Evolutionary conservation across 2,888 invertebrate genomes (phyloP).

Genomic region (Malthinus flaveolus): DNA sequence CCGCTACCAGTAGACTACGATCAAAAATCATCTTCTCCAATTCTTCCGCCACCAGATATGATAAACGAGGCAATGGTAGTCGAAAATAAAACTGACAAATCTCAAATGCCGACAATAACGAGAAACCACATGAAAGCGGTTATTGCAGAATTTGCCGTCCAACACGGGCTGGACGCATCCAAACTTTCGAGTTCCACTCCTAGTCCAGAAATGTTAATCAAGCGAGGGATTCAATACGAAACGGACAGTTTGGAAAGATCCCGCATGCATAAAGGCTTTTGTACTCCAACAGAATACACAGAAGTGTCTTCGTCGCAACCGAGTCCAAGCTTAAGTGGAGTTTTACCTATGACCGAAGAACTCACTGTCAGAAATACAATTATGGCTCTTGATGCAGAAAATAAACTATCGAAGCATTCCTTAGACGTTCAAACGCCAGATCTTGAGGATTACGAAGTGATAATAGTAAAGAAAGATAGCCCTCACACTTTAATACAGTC

Average conservation of each 20-base stretch:
- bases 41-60: slow-evolving; percentile 61
- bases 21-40: slow-evolving; percentile 18
- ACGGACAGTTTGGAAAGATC: slow-evolving; percentile 74
- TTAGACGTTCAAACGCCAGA: slow-evolving; percentile 39
- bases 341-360: slow-evolving; percentile 79
- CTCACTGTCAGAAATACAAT: slow-evolving; percentile 78
- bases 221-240: slow-evolving; percentile 62
- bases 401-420: slow-evolving; percentile 35
- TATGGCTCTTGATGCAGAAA: slow-evolving; percentile 65
- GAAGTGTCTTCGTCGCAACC: slow-evolving; percentile 71
- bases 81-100: slow-evolving; percentile 48
- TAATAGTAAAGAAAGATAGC: slow-evolving; percentile 47
- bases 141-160: slow-evolving; percentile 57
- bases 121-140: slow-evolving; percentile 67
- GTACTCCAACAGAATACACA: slow-evolving; percentile 65
- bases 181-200: slow-evolving; percentile 25
- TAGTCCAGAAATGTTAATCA: slow-evolving; percentile 11
- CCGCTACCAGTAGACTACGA: slow-evolving; percentile 55
- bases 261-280: slow-evolving; percentile 57
- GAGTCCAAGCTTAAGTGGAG: slow-evolving; percentile 73
- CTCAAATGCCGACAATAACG: slow-evolving; percentile 57
- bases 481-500: slow-evolving; percentile 32
- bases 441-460: slow-evolving; percentile 56
- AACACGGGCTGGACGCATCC: slow-evolving; percentile 13
- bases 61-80: slow-evolving; percentile 68